These are phyloP conservation scores for Clarias laeviceps DNA, from an alignment of 2,797 vertebrate species.

Conservation along the genomic window DNA sequence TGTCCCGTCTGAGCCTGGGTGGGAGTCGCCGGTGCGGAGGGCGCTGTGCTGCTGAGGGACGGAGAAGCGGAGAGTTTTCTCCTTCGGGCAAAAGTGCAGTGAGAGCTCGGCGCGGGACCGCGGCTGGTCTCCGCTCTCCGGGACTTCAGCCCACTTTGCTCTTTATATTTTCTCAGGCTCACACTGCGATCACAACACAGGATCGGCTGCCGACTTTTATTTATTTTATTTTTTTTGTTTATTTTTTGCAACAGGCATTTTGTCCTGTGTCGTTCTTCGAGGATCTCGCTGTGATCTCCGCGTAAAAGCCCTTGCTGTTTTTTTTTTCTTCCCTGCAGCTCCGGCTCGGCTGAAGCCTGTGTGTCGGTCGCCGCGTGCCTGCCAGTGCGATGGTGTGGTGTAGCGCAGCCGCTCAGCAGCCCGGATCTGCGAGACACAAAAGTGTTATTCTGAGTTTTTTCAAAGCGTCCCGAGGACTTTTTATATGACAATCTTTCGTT, in stretches of 20 bases:
- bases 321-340: neutral
- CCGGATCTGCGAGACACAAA: neutral
- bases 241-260: slow-evolving; percentile 58
- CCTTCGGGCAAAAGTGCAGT: slow-evolving; percentile 61
- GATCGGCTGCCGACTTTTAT: slow-evolving; percentile 66
- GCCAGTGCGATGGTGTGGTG: slow-evolving; percentile 9
- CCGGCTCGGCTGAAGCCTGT: slow-evolving; percentile 5
- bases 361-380: slow-evolving; percentile 3
- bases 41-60: slow-evolving; percentile 50
- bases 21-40: slow-evolving; percentile 49
- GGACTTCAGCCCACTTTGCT: slow-evolving; percentile 9
- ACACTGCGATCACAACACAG: slow-evolving; percentile 46
- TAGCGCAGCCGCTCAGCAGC: neutral
- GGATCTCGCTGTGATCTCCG: slow-evolving; percentile 9
- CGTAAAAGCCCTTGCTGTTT: neutral
- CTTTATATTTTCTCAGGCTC: neutral
- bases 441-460: slow-evolving; percentile 2
- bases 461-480: slow-evolving; percentile 6
- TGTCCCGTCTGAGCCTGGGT: slow-evolving; percentile 44
- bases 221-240: slow-evolving; percentile 12
- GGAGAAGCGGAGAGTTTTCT: slow-evolving; percentile 59
- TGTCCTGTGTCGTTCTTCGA: neutral
- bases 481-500: neutral
- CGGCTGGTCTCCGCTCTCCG: slow-evolving; percentile 62
- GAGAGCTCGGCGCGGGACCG: slow-evolving; percentile 55